Percentiles rank a stretch among this genome's conserved stretches.
Evolutionary conservation across 2,888 invertebrate species (phyloP).

Genomic region (Drosophila emarginata): DNA sequence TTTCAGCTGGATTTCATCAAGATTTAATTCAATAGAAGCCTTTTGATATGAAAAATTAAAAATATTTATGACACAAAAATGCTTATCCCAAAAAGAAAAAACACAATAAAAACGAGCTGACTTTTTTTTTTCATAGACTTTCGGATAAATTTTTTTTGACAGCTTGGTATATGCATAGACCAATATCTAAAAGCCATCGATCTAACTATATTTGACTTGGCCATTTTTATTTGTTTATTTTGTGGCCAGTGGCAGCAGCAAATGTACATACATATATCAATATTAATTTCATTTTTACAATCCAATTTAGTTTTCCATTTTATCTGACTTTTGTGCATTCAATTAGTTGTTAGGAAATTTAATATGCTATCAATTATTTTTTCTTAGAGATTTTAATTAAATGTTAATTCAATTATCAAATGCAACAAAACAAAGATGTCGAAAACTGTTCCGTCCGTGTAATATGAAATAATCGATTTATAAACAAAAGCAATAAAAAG

Average conservation of each 20-base stretch:
- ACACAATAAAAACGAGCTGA: too few species aligned
- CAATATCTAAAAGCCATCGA: not conserved
- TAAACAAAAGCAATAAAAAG: not conserved
- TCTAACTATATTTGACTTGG: not conserved
- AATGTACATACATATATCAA: not conserved
- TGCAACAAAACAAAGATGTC: not conserved
- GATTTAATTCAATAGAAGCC: not conserved
- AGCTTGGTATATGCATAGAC: not conserved
- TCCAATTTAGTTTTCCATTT: not conserved
- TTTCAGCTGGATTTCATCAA: not conserved
- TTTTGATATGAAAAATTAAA: not conserved
- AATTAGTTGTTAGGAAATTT: not conserved
- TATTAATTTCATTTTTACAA: not conserved
- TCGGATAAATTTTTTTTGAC: not conserved
- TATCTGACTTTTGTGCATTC: not conserved
- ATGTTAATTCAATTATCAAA: not conserved
- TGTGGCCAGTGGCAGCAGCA: slow-evolving; percentile 6
- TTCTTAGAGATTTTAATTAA: not conserved
- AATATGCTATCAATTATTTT: not conserved
- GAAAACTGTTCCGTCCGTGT: too few species aligned
- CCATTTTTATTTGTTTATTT: not conserved
- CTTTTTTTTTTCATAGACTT: too few species aligned
- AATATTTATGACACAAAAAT: not conserved
- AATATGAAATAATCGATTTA: too few species aligned
- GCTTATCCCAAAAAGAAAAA: not conserved